Evolutionary conservation across 2,113 vertebrate genomes (phyloP).

Genomic region (Lasiurus cinereus): DNA sequence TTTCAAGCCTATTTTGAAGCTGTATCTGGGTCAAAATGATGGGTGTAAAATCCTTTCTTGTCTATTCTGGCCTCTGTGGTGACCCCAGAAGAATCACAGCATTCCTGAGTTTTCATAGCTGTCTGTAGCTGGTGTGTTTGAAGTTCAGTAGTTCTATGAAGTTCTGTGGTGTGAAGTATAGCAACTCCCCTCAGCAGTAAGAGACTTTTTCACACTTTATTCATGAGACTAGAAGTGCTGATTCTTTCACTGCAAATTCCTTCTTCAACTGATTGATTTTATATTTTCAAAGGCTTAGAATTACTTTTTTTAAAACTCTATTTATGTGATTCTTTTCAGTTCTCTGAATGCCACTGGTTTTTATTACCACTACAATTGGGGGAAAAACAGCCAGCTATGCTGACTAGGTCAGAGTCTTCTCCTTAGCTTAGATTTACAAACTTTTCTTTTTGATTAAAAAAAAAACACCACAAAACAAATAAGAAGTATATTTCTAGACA

Average conservation of each 20-base stretch:
- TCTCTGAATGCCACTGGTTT: constrained; percentile 65
- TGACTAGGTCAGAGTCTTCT: constrained; percentile 33
- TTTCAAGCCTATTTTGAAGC: constrained; percentile 11
- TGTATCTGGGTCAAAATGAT: constrained; percentile 46
- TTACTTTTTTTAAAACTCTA: constrained; percentile 68
- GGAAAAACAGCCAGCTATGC: constrained; percentile 52
- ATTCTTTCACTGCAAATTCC: constrained; percentile 56
- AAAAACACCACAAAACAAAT: not conserved
- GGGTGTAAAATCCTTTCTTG: constrained; percentile 10
- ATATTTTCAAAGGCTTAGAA: constrained; percentile 75
- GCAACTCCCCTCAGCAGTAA: constrained; percentile 31
- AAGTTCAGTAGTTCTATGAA: constrained; percentile 57
- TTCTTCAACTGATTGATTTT: constrained; percentile 71
- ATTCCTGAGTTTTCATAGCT: constrained; percentile 22
- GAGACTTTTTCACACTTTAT: constrained; percentile 63
- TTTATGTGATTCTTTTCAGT: constrained; percentile 57
- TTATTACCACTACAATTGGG: constrained; percentile 51
- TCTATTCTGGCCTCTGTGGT: not conserved
- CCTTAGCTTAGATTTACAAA: constrained; percentile 54
- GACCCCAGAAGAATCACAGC: not conserved
- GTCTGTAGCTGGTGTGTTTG: constrained; percentile 29
- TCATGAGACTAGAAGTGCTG: constrained; percentile 60
- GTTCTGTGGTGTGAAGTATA: constrained; percentile 53
- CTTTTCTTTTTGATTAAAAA: constrained; percentile 55
- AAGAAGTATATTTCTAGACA: constrained; percentile 17